Percentiles rank a stretch among this genome's conserved stretches.
phyloP scores from a whole-genome alignment of 2,113 vertebrate species.

The Drymodes brunneopygia region DNA sequence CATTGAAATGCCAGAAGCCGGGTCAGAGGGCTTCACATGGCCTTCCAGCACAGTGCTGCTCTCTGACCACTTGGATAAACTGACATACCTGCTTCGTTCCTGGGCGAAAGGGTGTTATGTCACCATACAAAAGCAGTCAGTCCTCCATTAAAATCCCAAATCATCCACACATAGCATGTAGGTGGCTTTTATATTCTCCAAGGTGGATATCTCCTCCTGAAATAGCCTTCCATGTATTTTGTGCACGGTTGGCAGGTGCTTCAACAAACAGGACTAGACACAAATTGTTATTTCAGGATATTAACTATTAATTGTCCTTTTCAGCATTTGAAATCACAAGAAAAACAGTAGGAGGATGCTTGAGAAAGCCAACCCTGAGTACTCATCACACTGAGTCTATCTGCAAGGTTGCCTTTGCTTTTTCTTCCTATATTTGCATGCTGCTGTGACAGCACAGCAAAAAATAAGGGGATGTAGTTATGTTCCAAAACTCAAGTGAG shows the following conservation, averaged over 20 bases:
- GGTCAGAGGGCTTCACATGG: background rate
- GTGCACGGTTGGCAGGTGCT: background rate
- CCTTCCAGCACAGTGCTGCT: background rate
- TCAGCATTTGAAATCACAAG: background rate
- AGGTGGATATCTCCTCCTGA: background rate
- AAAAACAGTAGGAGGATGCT: background rate
- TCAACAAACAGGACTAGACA: background rate
- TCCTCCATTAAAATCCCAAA: background rate
- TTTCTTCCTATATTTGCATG: background rate
- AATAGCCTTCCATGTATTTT: background rate
- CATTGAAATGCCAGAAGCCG: background rate
- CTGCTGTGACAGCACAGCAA: background rate
- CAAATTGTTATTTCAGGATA: background rate
- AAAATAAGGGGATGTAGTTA: background rate
- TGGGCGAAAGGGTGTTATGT: background rate
- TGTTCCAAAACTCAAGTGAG: background rate
- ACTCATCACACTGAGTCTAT: background rate
- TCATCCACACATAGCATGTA: background rate
- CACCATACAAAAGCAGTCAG: background rate
- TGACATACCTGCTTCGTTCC: background rate
- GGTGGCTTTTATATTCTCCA: background rate
- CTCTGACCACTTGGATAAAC: background rate
- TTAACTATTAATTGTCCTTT: conserved; percentile 4
- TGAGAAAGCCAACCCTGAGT: background rate
- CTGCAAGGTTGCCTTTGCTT: background rate